A percentile compares a stretch with the other conserved stretches of the same genome.
phyloP scores from a whole-genome alignment of 2,113 vertebrate genomes.

The Recurvirostra avosetta region DNA sequence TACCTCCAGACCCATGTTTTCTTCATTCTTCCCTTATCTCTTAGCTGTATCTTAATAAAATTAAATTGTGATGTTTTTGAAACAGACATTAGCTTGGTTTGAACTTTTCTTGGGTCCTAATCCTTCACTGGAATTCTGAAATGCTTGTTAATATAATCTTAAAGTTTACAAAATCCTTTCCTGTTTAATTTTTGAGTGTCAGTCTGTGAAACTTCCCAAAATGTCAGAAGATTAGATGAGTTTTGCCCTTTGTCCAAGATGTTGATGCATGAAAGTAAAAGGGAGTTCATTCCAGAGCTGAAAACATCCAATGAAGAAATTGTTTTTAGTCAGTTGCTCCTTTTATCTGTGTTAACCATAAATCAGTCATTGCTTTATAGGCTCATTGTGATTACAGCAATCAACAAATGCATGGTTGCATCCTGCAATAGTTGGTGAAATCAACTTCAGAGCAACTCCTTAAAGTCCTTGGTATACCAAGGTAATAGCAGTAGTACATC shows the following conservation, averaged over 20 bases:
- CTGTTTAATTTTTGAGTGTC: background rate
- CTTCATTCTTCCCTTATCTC: background rate
- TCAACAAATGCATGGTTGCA: background rate
- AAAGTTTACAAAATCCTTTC: slow-evolving; percentile 19
- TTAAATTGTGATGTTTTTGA: background rate
- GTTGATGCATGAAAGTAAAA: background rate
- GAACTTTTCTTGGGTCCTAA: background rate
- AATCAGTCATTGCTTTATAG: background rate
- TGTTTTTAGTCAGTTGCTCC: background rate
- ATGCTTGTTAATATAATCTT: background rate
- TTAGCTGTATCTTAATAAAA: background rate
- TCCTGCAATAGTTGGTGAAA: background rate
- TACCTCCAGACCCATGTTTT: background rate
- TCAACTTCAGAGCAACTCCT: background rate
- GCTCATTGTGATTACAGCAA: background rate
- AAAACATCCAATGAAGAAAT: background rate
- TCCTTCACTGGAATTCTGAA: background rate
- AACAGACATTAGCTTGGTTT: background rate
- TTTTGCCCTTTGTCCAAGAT: background rate
- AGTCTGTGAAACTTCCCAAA: background rate
- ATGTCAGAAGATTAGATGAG: background rate
- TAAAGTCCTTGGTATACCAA: background rate
- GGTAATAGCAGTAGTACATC: background rate
- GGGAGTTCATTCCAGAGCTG: background rate
- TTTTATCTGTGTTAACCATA: background rate